Percentiles rank a stretch among this genome's conserved stretches.
These are phyloP conservation scores for Setophaga kirtlandii DNA, from an alignment of 2,113 vertebrate genomes.

Conservation along the genomic window DNA sequence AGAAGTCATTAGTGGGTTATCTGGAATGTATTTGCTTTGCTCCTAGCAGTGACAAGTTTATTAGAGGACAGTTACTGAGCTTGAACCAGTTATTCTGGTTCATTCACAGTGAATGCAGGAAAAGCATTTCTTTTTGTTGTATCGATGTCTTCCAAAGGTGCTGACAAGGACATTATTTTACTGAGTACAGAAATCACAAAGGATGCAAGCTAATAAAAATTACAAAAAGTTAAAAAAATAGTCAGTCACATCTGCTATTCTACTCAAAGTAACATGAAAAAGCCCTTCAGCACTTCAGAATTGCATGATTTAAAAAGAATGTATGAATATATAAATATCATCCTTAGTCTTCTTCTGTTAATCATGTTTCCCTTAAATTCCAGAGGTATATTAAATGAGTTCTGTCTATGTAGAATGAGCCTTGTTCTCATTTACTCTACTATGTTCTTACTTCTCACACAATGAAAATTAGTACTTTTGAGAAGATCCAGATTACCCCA, in stretches of 20 bases:
- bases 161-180: slow-evolving; percentile 19
- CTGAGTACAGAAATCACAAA: background rate
- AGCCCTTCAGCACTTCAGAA: background rate
- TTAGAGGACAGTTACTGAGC: background rate
- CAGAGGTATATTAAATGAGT: background rate
- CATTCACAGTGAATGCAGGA: background rate
- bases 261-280: background rate
- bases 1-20: background rate
- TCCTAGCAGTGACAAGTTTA: background rate
- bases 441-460: background rate
- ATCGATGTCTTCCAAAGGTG: slow-evolving; percentile 13
- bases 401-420: background rate
- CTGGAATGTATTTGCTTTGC: background rate
- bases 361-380: background rate
- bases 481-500: background rate
- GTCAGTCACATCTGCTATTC: background rate
- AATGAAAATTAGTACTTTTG: background rate
- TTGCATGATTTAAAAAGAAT: background rate
- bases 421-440: background rate
- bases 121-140: background rate
- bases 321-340: background rate
- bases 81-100: background rate
- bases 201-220: slow-evolving; percentile 17
- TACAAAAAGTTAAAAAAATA: slow-evolving; percentile 6
- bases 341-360: background rate